phyloP scores from a whole-genome alignment of 2,797 vertebrate genomes.

The Pitangus sulphuratus region DNA sequence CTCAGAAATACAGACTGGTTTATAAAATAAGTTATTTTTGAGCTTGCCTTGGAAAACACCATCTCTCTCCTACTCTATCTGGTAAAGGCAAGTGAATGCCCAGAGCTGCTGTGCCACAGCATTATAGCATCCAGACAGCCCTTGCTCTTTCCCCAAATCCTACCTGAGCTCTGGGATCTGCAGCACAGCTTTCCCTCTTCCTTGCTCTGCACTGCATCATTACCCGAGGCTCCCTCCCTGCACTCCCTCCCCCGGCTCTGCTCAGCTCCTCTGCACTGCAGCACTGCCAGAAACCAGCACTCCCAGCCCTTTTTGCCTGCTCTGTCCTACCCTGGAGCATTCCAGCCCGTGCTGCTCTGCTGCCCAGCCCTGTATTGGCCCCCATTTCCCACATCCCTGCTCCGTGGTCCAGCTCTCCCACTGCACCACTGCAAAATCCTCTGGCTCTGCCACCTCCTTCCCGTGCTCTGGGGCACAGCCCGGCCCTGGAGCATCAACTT shows the following conservation, averaged over 20 bases:
- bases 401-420: neutral
- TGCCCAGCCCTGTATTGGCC: neutral
- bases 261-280: conserved; percentile 57
- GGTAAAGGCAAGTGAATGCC: neutral
- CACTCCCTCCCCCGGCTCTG: conserved; percentile 4
- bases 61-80: neutral
- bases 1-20: neutral
- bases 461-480: neutral
- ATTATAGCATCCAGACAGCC: neutral
- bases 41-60: neutral
- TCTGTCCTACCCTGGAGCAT: neutral
- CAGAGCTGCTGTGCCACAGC: neutral
- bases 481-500: neutral
- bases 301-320: neutral
- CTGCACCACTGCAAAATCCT: neutral
- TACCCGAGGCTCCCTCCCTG: neutral
- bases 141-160: neutral
- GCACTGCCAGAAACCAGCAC: neutral
- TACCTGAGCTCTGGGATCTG: conserved; percentile 29
- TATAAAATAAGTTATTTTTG: neutral
- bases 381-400: neutral
- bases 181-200: conserved; percentile 39
- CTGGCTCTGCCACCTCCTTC: neutral
- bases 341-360: neutral
- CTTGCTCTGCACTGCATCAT: conserved; percentile 42